Evolutionary conservation across 2,888 invertebrate species (phyloP).

Genomic region (Mamestra brassicae): DNA sequence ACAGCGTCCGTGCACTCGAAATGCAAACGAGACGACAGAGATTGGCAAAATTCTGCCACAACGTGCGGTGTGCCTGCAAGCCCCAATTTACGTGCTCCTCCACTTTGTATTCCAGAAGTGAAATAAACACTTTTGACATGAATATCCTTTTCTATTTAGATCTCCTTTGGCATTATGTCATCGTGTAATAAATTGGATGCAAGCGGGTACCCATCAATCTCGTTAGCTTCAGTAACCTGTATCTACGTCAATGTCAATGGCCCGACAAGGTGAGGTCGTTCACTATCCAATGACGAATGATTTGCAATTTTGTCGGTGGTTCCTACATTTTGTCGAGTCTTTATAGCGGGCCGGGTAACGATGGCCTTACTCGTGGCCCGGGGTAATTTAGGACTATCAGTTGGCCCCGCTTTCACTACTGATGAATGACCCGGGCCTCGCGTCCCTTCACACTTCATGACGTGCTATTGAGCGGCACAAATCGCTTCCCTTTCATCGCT

Average conservation of each 20-base stretch:
- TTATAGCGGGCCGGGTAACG: constrained; percentile 72
- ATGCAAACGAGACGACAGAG: constrained; percentile 83
- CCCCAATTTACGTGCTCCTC: constrained; percentile 64
- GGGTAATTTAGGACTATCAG: constrained; percentile 85
- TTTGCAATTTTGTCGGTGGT: constrained; percentile 77
- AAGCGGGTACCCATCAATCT: constrained; percentile 70
- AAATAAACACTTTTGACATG: constrained; percentile 44
- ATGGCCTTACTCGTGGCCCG: constrained; percentile 74
- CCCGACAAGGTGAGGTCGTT: constrained; percentile 76
- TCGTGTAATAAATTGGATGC: constrained; percentile 58
- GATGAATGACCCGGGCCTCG: constrained; percentile 82
- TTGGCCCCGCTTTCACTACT: constrained; percentile 83
- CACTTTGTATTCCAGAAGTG: constrained; percentile 33
- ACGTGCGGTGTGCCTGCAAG: constrained; percentile 65
- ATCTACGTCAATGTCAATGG: constrained; percentile 78
- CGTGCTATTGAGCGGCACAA: constrained; percentile 79
- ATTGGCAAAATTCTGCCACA: constrained; percentile 77
- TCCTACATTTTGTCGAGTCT: constrained; percentile 70
- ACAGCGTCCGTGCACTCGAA: constrained; percentile 76
- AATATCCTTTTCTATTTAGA: constrained; percentile 55
- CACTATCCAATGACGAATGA: constrained; percentile 79
- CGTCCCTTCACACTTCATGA: constrained; percentile 79
- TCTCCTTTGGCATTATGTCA: constrained; percentile 57
- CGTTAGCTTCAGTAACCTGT: constrained; percentile 68
- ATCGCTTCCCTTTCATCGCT: constrained; percentile 85